Percentiles rank a stretch among this genome's conserved stretches.
phyloP scores from a whole-genome alignment of 1,140 invertebrate genomes.

The Trichonephila inaurata region DNA sequence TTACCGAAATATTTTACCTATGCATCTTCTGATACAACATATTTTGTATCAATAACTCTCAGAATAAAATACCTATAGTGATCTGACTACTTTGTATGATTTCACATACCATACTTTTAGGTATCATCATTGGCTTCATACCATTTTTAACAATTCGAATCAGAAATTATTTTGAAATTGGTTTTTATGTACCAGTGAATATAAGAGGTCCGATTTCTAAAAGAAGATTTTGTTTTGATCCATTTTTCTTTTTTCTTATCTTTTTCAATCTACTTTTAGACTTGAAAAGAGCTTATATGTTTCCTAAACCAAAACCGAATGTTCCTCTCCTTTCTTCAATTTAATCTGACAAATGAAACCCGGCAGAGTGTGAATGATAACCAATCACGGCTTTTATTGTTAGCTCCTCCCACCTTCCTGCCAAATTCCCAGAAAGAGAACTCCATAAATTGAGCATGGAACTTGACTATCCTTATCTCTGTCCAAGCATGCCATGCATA shows the following conservation, averaged over 20 bases:
- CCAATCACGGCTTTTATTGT: slow-evolving; percentile 57
- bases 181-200: background rate
- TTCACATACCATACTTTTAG: no score
- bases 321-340: slow-evolving; percentile 24
- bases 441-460: slow-evolving; percentile 60
- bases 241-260: background rate
- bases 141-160: no score
- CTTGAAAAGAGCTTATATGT: background rate
- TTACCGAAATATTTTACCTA: no score
- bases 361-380: slow-evolving; percentile 45
- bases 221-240: background rate
- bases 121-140: no score
- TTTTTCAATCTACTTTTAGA: background rate
- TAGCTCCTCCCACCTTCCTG: slow-evolving; percentile 6
- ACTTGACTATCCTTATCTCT: slow-evolving; percentile 37
- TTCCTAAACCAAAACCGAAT: slow-evolving; percentile 30
- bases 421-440: slow-evolving; percentile 31
- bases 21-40: no score
- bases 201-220: background rate
- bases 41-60: no score
- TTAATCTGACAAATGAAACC: slow-evolving; percentile 40
- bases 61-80: no score
- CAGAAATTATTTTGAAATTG: no score
- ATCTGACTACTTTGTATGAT: no score
- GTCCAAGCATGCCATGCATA: background rate